phyloP scores from a whole-genome alignment of 2,113 vertebrate genomes.

The Hippocampus abdominalis region DNA sequence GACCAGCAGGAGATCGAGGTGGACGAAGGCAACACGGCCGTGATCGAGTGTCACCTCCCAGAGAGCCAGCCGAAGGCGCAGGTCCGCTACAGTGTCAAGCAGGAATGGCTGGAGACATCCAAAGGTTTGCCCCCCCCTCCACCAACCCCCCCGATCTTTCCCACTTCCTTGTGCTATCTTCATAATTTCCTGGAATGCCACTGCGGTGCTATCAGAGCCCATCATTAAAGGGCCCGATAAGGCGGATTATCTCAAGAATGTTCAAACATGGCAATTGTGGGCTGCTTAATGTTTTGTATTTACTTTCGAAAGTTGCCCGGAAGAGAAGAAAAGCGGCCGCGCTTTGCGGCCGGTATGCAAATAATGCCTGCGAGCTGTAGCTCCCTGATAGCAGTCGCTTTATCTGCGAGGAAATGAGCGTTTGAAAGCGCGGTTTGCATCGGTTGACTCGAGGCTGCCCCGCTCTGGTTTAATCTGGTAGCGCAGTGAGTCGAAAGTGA shows the following conservation, averaged over 20 bases:
- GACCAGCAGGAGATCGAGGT: slow-evolving; percentile 94
- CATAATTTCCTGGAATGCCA: slow-evolving; percentile 59
- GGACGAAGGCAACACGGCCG: slow-evolving; percentile 93
- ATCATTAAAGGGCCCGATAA: slow-evolving; percentile 54
- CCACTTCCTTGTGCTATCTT: slow-evolving; percentile 26
- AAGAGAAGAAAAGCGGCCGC: slow-evolving; percentile 54
- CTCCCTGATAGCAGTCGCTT: slow-evolving; percentile 51
- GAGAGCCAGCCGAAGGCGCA: slow-evolving; percentile 97
- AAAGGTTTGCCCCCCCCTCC: slow-evolving; percentile 76
- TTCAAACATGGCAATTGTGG: slow-evolving; percentile 63
- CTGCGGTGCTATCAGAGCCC: slow-evolving; percentile 51
- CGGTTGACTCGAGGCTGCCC: slow-evolving; percentile 36
- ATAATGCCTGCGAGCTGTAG: slow-evolving; percentile 67
- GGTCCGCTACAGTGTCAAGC: slow-evolving; percentile 96
- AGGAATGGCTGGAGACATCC: slow-evolving; percentile 94
- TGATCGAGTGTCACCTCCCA: slow-evolving; percentile 92
- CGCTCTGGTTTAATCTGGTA: slow-evolving; percentile 36
- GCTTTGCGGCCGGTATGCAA: slow-evolving; percentile 63
- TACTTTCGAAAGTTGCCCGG: slow-evolving; percentile 55
- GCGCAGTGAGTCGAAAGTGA: neutral
- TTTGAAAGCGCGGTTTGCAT: slow-evolving; percentile 11
- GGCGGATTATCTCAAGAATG: slow-evolving; percentile 61
- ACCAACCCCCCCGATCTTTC: slow-evolving; percentile 23
- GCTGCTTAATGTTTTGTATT: slow-evolving; percentile 69
- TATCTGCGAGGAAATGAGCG: slow-evolving; percentile 63